Evolutionary conservation across 2,888 invertebrate species (phyloP), one percentile per base, ranked within the genome.

Genomic region (Carterocephalus palaemon): DNA sequence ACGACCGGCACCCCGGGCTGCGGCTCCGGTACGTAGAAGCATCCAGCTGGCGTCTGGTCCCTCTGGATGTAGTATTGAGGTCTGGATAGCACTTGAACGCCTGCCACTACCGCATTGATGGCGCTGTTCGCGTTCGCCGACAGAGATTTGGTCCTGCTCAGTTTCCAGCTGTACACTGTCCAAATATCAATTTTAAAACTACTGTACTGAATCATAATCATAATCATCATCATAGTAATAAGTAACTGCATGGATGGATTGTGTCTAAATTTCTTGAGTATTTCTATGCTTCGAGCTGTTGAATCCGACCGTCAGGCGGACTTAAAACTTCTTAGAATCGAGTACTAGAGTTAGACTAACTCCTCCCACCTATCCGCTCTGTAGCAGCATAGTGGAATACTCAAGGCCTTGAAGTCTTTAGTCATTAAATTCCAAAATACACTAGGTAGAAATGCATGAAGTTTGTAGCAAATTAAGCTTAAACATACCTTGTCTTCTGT

Each of bases 101-200:
- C 49, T 7, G 46, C 57, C 5, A 67, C 60, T 0, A 62, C 59
- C 9, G 33, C 46, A 31, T 67, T 59, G 1, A 78, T 56, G 0
- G 53, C 54, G 1, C 10, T 38, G 2, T 6, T 8, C 2, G 54
- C 1, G 2, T 5, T 16, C 2, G 48, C 0, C 1, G 62, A 16
- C 10, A 82, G 46, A 2, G 59, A 24, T 24, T 60, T 75, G 0
- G 60, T 56, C 55, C 75, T 66, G 47, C 81, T 77, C 0, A 82
- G 52, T 43, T 80, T 81, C 81, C 81, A 82, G 13, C 68, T 70
- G 10, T 56, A 51, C 1, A 82, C 81, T 82, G 56, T n/a, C n/a
- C n/a, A 59, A 58, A 39, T 31, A 31, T 24, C 53, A 24, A 39
- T 36, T 32, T 20, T 7, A 10, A 19, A n/a, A n/a, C n/a, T n/a